These are phyloP conservation scores for Masticophis lateralis DNA, from an alignment of 2,797 vertebrate species.

Conservation along the genomic window DNA sequence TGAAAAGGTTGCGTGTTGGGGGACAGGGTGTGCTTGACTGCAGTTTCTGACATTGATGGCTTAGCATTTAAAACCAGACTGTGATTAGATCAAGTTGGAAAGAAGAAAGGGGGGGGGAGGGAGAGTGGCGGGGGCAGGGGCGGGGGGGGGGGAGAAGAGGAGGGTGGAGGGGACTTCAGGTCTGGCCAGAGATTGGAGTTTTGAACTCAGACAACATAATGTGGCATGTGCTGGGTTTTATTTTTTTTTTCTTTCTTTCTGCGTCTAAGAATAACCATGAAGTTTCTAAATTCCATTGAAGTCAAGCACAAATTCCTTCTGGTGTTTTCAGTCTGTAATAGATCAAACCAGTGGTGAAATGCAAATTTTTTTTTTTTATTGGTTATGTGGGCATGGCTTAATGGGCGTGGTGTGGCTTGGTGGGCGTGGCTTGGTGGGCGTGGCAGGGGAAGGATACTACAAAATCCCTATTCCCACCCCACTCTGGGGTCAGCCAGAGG, in stretches of 20 bases:
- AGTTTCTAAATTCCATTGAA: background rate
- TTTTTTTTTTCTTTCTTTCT: no score
- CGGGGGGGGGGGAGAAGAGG: background rate
- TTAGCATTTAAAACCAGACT: constrained; percentile 68
- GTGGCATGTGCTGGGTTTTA: background rate
- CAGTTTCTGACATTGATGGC: constrained; percentile 74
- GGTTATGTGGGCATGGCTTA: no score
- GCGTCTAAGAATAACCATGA: background rate
- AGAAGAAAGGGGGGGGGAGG: constrained; percentile 11
- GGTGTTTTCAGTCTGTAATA: no score
- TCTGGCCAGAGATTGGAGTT: background rate
- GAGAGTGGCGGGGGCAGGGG: background rate
- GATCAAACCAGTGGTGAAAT: no score
- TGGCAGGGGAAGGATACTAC: no score
- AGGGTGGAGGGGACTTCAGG: accelerated
- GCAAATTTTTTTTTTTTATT: no score
- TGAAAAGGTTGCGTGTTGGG: constrained; percentile 75
- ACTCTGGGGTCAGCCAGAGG: no score
- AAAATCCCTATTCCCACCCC: no score
- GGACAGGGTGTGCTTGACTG: constrained; percentile 76
- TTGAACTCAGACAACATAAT: no score
- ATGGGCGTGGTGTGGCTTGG: no score
- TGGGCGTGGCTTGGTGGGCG: no score
- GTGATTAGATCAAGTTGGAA: constrained; percentile 56
- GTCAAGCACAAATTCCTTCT: background rate